Conservation (phyloP, 2,888 invertebrate genomes). For the Notodonta ziczac region DNA sequence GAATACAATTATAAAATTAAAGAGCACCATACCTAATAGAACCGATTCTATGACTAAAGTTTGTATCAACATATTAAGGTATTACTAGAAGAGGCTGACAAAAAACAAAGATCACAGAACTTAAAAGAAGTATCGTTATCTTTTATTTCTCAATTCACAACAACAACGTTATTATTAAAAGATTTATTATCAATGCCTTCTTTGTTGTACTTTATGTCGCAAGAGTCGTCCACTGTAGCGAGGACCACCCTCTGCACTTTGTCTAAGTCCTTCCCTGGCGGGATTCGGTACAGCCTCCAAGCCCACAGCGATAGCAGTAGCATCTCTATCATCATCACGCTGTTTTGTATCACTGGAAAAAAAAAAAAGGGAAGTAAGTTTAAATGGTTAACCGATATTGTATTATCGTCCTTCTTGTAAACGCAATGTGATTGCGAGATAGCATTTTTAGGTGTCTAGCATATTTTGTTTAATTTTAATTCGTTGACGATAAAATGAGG, state of each 20-base stretch:
- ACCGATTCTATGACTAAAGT: too few relatives aligned
- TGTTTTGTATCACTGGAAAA: conserved; percentile 87
- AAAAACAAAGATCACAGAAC: too few relatives aligned
- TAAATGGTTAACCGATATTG: neutral
- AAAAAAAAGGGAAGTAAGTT: conserved; percentile 12
- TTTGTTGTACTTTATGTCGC: conserved; percentile 45
- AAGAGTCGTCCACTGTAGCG: conserved; percentile 63
- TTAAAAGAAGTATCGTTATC: too few relatives aligned
- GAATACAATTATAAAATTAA: too few relatives aligned
- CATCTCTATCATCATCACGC: conserved; percentile 88
- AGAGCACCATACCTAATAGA: too few relatives aligned
- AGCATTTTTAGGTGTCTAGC: too few relatives aligned
- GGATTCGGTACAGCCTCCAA: conserved; percentile 84
- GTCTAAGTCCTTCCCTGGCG: conserved; percentile 58
- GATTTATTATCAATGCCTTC: conserved; percentile 56
- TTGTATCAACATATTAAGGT: neutral
- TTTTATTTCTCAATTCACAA: conserved; percentile 15
- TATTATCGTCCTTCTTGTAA: too few relatives aligned
- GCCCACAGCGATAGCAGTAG: conserved; percentile 86
- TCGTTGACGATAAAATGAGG: too few relatives aligned
- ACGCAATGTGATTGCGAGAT: too few relatives aligned
- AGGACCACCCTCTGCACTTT: conserved; percentile 62
- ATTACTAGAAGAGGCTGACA: too few relatives aligned
- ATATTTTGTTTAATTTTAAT: too few relatives aligned
- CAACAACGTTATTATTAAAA: conserved; percentile 39